Base-by-base conservation (phyloP, 2,797 vertebrate species). In the Channallabes apus region DNA sequence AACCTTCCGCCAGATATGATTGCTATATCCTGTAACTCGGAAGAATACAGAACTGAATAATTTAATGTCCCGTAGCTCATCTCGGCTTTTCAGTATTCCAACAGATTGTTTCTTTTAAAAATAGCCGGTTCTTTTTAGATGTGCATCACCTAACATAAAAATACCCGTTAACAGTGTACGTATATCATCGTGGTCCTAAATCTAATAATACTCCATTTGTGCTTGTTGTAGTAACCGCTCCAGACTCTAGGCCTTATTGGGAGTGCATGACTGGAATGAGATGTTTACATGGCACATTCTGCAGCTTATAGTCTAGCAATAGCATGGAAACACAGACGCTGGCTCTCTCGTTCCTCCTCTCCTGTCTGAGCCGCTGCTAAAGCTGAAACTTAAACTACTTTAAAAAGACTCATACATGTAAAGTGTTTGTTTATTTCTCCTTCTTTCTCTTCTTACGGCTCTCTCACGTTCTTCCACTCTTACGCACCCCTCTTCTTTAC, bases 241-340 rank as follows among this genome's bases (percentile, higher is more conserved):
- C 65, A 64, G 65, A 80, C 22, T 85, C 41, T 75, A 32, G 61
- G 64, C 81, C 81, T 71, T 86, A 65, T 83, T 72, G 24, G 67
- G 73, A 83, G 82, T 32, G 65, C 75, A 64, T 29, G 38, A 38
- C 64, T 86, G 85, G 80, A 86, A 78, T 73, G 72, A 82, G 61
- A 68, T 86, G 76, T 84, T 86, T 83, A 86, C 76, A 83, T 86
- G 85, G 65, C 81, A 72, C 41, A 27, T 84, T 83, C 76, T 84
- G 73, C 61, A 79, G 76, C 85, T 72, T 86, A 73, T 83, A 86
- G 51, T 79, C 51, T 69, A 67, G 75, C 59, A 82, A 78, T 86
- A 78, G 85, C 59, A 82, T 62, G 80, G 80, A 86, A 68, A 76
- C 46, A 17, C 51, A 22, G 80, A 67, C 65, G 3, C 64, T 46